Base-by-base conservation (phyloP, 2,113 vertebrate species). In the Puffinus mauretanicus region DNA sequence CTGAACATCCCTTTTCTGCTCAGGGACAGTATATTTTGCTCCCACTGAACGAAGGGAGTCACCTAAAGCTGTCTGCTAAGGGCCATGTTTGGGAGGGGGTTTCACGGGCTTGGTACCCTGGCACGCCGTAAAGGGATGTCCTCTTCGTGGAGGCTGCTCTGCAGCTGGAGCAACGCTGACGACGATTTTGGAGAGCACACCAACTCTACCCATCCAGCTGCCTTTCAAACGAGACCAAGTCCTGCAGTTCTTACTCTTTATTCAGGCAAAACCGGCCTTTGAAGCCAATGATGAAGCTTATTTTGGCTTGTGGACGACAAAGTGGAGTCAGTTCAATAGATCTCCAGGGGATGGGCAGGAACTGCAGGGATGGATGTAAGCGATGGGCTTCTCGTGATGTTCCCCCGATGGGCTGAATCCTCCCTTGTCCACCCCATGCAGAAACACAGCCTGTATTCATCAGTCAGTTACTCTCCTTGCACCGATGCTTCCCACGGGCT, bases 51-150 rank as follows among this genome's bases (percentile, higher is more conserved):
- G 26, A 61, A 36, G 32, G 30, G 20, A 72, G 18, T 38, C 30
- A 75, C 10, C 47, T 52, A 27, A 61, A 57, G 26, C 22, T 16
- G 4, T 10, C 69, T 72, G 51, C 64, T 42, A 29, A 42, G 13
- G 36, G 36, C 49, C 10, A 3, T 5, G 3, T 34, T 16, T 19
- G 29, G 26, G 30, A 44, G 60, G 5, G 21, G 20, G 16, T 79
- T 75, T 57, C 24, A 32, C 1, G 3, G 49, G 17, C 55, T 90
- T 20, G 30, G 19, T 69, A 61, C 29, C 34, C 4, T 7, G 32
- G 40, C 77, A 58, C 0, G 0, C 42, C 3, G 1, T 54, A 40
- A 72, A 73, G 76, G 30, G 21, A 30, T 71, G 34, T 8, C 4
- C 30, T 42, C 25, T 76, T 71, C 1, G 1, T 36, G 51, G 46